Evolutionary conservation across 2,113 vertebrate genomes (phyloP).

Genomic region (Tachuris rubrigastra): DNA sequence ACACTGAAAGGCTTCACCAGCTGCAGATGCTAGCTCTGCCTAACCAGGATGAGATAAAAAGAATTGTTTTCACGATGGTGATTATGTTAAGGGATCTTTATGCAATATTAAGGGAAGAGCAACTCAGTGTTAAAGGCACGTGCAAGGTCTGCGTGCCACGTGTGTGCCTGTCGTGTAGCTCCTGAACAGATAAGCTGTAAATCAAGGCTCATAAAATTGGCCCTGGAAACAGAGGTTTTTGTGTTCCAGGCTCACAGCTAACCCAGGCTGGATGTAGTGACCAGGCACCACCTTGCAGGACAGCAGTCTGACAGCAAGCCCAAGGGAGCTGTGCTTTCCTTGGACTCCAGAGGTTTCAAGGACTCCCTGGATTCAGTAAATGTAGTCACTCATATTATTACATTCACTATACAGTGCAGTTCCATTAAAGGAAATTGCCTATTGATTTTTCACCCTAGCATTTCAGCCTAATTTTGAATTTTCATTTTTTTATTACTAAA

Average conservation of each 20-base stretch:
- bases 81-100: neutral
- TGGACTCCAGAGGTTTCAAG: neutral
- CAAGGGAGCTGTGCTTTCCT: neutral
- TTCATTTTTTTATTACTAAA: neutral
- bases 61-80: neutral
- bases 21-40: neutral
- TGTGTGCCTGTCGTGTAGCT: neutral
- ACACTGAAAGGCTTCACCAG: neutral
- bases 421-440: neutral
- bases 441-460: neutral
- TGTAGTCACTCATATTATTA: neutral
- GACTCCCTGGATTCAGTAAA: neutral
- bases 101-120: neutral
- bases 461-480: neutral
- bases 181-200: neutral
- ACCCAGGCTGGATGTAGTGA: neutral
- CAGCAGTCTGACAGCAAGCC: neutral
- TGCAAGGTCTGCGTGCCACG: neutral
- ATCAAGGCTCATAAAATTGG: neutral
- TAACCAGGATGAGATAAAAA: neutral
- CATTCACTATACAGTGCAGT: neutral
- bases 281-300: neutral
- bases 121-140: neutral
- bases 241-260: neutral
- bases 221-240: neutral